phyloP scores from a whole-genome alignment of 2,113 vertebrate genomes.

The Calyptommatus sinebrachiatus region DNA sequence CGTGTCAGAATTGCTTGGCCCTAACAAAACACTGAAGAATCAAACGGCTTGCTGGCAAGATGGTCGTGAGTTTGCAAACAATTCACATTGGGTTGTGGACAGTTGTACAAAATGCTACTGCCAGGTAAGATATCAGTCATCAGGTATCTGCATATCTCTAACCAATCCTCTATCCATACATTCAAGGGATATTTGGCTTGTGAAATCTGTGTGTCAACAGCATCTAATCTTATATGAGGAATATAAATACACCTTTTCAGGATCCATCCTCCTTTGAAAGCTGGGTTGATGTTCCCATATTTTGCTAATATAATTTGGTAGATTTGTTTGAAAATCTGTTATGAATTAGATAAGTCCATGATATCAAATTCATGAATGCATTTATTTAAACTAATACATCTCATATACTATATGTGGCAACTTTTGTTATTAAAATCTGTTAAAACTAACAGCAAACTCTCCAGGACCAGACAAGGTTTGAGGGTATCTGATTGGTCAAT shows the following conservation, averaged over 20 bases:
- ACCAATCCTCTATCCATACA: neutral
- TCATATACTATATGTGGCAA: too few relatives aligned
- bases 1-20: constrained; percentile 88
- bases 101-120: constrained; percentile 95
- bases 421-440: too few relatives aligned
- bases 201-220: neutral
- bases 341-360: neutral
- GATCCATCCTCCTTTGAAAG: neutral
- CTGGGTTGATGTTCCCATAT: neutral
- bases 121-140: constrained; percentile 75
- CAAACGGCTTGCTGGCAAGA: constrained; percentile 95
- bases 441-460: too few relatives aligned
- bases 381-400: neutral
- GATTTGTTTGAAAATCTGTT: neutral
- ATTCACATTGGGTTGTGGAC: constrained; percentile 96
- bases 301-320: neutral
- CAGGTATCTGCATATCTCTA: neutral
- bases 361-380: neutral
- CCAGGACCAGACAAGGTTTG: too few relatives aligned
- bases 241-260: neutral
- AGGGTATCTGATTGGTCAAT: too few relatives aligned
- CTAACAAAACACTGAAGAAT: constrained; percentile 82
- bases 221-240: neutral
- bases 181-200: neutral
- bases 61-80: constrained; percentile 90